Percentiles rank a stretch among this genome's conserved stretches.
These are phyloP conservation scores for Anabacerthia variegaticeps DNA, from an alignment of 2,797 vertebrate species.

Conservation along the genomic window DNA sequence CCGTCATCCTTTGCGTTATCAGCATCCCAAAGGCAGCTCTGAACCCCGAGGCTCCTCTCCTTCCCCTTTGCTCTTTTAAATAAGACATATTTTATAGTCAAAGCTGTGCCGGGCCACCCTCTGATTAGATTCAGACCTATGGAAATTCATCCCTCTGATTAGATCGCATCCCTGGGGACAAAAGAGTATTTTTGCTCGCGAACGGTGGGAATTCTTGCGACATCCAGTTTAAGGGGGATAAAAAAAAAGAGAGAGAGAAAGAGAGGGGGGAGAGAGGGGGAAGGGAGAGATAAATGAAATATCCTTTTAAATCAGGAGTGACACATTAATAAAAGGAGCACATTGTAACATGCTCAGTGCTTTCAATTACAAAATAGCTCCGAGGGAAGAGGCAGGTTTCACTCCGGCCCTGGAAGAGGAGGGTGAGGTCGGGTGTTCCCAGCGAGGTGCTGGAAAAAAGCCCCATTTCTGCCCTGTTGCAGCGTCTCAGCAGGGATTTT, in stretches of 20 bases:
- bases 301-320: constrained; percentile 60
- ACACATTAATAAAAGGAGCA: neutral
- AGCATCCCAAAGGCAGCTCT: neutral
- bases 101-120: neutral
- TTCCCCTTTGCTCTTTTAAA: constrained; percentile 16
- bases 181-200: neutral
- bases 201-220: neutral
- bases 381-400: neutral
- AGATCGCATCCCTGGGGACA: constrained; percentile 53
- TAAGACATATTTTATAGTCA: neutral
- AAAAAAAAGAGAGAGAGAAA: neutral
- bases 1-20: fast-evolving
- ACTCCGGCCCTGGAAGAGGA: fast-evolving
- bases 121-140: constrained; percentile 53
- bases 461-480: fast-evolving
- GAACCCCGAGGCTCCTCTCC: neutral
- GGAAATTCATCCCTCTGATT: constrained; percentile 72
- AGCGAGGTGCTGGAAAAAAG: neutral
- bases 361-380: neutral
- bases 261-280: neutral
- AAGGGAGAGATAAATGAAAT: constrained; percentile 36
- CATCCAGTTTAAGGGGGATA: neutral
- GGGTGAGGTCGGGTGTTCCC: neutral
- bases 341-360: neutral
- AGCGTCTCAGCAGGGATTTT: fast-evolving